Conservation (phyloP, 2,797 vertebrate species). For the Parambassis ranga region DNA sequence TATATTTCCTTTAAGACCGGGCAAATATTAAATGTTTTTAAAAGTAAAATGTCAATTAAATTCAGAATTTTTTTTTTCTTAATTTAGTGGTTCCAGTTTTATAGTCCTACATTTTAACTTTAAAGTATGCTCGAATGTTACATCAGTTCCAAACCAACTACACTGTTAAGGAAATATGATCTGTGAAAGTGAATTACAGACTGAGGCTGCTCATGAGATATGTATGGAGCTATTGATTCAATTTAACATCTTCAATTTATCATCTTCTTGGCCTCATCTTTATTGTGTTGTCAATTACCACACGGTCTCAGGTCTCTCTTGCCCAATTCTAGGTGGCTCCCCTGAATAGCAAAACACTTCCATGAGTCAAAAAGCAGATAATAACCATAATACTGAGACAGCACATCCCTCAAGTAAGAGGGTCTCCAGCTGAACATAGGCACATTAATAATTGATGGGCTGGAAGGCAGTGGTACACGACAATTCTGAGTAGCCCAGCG, state of each 20-base stretch:
- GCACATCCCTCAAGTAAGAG: slow-evolving; percentile 71
- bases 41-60: no score
- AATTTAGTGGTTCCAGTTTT: neutral
- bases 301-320: slow-evolving; percentile 51
- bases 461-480: slow-evolving; percentile 54
- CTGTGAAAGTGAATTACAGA: slow-evolving; percentile 46
- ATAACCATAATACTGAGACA: slow-evolving; percentile 74
- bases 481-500: slow-evolving; percentile 47
- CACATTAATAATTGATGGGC: slow-evolving; percentile 76
- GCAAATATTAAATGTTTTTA: no score
- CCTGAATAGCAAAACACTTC: slow-evolving; percentile 63
- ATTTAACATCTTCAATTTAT: slow-evolving; percentile 67
- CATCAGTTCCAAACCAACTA: neutral
- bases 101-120: slow-evolving; percentile 8
- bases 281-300: slow-evolving; percentile 71
- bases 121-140: slow-evolving; percentile 16
- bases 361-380: slow-evolving; percentile 73
- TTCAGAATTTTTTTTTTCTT: no score
- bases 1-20: no score
- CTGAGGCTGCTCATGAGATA: slow-evolving; percentile 61
- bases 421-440: slow-evolving; percentile 68
- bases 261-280: slow-evolving; percentile 68
- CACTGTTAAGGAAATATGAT: slow-evolving; percentile 35
- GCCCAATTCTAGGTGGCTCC: slow-evolving; percentile 48
- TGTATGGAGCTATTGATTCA: slow-evolving; percentile 71